Evolutionary conservation across 2,113 vertebrate genomes (phyloP), one percentile per base, ranked within the genome.

Genomic region (Pseudorectes ferrugineus): DNA sequence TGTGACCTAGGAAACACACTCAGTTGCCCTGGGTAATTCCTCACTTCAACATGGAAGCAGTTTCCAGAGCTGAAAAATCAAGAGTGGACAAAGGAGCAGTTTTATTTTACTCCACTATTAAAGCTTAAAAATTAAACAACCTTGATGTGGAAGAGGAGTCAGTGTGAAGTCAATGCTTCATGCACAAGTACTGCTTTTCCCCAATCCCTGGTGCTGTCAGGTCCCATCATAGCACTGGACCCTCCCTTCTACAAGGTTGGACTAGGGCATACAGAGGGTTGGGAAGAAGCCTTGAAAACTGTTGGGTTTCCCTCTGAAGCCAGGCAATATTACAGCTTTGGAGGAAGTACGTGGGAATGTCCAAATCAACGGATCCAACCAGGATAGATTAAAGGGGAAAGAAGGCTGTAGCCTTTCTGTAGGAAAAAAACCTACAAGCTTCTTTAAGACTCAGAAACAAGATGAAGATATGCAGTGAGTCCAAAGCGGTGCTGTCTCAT

Each of bases 381-480:
- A 2, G 25, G 22, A 38, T 2, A 49, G 38, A 29, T 6, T 19
- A 28, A 79, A 61, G 17, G 6, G 19, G 7, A 4, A 66, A 61
- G 16, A 42, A 42, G 11, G 16, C 5, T 75, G 19, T 36, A 61
- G 43, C 13, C 10, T 74, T 68, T 54, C 19, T 17, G 18, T 74
- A 63, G 38, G 8, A 28, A 24, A 35, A n/a, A 78, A 28, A 2
- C 25, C 48, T 10, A 45, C 0, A 0, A 45, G 2, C 4, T 38
- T 33, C 28, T 23, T 62, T 19, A 66, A 84, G 33, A 31, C 5
- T 12, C 33, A 55, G 54, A 85, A 76, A 2, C 11, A 68, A 73
- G 23, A 43, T 31, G 38, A 82, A 13, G 11, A 2, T 25, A 17
- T 6, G 6, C 12, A 8, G 11, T n/a, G 48, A 76, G 38, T 52